A percentile compares a stretch with the other conserved stretches of the same genome.
Evolutionary conservation across 2,113 vertebrate genomes (phyloP).

Genomic region (Lagopus leucura): DNA sequence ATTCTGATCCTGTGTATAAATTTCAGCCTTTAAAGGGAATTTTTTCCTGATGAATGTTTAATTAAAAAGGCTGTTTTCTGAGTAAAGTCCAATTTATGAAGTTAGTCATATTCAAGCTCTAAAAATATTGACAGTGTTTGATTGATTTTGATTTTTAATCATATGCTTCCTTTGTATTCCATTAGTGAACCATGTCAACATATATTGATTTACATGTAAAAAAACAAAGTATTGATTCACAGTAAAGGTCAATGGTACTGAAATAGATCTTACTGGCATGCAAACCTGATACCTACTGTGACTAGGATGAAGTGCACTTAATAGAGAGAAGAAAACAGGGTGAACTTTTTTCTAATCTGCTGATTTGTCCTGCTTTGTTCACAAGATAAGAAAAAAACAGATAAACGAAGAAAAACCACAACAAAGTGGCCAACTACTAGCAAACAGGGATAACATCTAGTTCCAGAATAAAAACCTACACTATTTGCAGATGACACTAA

Average conservation of each 20-base stretch:
- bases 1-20: background rate
- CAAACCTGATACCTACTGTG: background rate
- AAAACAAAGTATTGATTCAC: constrained; percentile 11
- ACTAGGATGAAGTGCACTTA: background rate
- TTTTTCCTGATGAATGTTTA: background rate
- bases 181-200: background rate
- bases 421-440: background rate
- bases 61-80: background rate
- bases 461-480: background rate
- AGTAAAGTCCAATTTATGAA: constrained; percentile 1
- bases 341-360: background rate
- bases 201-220: background rate
- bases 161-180: background rate
- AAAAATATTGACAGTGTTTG: background rate
- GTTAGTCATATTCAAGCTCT: constrained; percentile 14
- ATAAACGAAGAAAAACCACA: background rate
- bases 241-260: background rate
- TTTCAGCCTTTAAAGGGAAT: background rate
- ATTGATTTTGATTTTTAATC: constrained; percentile 24
- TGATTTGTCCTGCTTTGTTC: background rate
- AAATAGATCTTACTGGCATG: background rate
- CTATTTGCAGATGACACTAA: no score
- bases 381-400: background rate
- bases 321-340: background rate
- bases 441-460: background rate